These are phyloP conservation scores for Lasiommata megera DNA, from an alignment of 2,888 invertebrate species.

Conservation along the genomic window DNA sequence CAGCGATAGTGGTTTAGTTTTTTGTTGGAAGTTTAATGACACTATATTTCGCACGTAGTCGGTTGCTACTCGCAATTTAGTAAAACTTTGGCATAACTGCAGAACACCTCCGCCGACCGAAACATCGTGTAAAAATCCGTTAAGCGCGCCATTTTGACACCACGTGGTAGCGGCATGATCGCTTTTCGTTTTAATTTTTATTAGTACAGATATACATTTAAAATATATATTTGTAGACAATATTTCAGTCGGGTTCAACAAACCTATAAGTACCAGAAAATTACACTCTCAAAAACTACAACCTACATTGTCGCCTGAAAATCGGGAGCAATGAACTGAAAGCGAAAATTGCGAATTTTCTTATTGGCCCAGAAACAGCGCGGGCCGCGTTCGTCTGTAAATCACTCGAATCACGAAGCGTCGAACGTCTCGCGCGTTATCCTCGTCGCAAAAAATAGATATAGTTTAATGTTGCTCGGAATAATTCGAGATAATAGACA, in stretches of 20 bases:
- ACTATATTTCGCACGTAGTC: too few species aligned
- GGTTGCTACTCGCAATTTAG: too few species aligned
- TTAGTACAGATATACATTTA: too few species aligned
- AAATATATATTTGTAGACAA: too few species aligned
- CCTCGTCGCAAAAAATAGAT: slow-evolving; percentile 73
- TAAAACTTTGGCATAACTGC: too few species aligned
- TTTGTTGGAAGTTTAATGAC: too few species aligned
- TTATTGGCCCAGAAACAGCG: slow-evolving; percentile 71
- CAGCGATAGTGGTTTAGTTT: too few species aligned
- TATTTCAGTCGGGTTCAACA: slow-evolving; percentile 6
- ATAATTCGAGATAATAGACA: slow-evolving; percentile 68
- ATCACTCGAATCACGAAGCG: slow-evolving; percentile 64
- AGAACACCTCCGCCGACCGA: too few species aligned
- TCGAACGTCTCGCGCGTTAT: slow-evolving; percentile 55
- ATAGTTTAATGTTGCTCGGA: slow-evolving; percentile 68
- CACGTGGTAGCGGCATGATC: too few species aligned
- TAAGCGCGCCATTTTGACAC: too few species aligned
- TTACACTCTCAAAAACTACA: slow-evolving; percentile 2
- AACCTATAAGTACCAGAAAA: not conserved
- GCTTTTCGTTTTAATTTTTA: too few species aligned
- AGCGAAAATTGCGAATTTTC: slow-evolving; percentile 52
- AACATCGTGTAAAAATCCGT: too few species aligned
- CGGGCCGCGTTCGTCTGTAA: slow-evolving; percentile 58
- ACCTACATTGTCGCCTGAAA: slow-evolving; percentile 23
- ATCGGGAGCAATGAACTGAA: slow-evolving; percentile 61